Percentiles rank a stretch among this genome's conserved stretches.
phyloP scores from a whole-genome alignment of 64 coral and sea anemone genomes.

The Montipora capricornis region DNA sequence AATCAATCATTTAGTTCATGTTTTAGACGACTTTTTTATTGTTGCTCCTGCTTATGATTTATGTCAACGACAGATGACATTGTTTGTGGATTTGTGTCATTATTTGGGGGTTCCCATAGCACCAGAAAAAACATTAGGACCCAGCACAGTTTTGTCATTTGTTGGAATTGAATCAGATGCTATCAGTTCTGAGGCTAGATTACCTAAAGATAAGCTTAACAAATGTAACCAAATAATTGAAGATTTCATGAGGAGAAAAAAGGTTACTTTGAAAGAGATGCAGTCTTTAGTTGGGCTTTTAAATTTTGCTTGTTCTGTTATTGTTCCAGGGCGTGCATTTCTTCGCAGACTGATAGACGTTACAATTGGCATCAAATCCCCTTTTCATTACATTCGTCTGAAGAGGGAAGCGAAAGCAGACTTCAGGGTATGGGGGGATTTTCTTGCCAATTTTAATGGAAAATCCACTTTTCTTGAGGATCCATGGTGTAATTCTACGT shows the following conservation, averaged over 20 bases:
- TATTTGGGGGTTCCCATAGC: slow-evolving; percentile 57
- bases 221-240: neutral
- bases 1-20: slow-evolving; percentile 37
- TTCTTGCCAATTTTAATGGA: too few species aligned
- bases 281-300: neutral
- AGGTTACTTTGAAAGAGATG: neutral
- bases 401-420: too few species aligned
- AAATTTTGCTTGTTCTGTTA: neutral
- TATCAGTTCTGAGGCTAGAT: neutral
- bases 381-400: too few species aligned
- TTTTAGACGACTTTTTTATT: slow-evolving; percentile 32
- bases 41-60: neutral
- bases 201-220: slow-evolving; percentile 17
- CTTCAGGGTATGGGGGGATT: too few species aligned
- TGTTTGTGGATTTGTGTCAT: slow-evolving; percentile 33
- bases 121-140: slow-evolving; percentile 35
- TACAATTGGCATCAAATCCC: too few species aligned
- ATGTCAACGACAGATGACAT: neutral
- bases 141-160: neutral
- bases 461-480: too few species aligned
- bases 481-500: too few species aligned
- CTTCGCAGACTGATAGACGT: too few species aligned
- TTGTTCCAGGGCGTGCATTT: too few species aligned
- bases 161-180: slow-evolving; percentile 56
- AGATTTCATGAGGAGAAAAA: neutral